Evolutionary conservation across 1,140 invertebrate species (phyloP).

Genomic region (Branchinecta lynchi): DNA sequence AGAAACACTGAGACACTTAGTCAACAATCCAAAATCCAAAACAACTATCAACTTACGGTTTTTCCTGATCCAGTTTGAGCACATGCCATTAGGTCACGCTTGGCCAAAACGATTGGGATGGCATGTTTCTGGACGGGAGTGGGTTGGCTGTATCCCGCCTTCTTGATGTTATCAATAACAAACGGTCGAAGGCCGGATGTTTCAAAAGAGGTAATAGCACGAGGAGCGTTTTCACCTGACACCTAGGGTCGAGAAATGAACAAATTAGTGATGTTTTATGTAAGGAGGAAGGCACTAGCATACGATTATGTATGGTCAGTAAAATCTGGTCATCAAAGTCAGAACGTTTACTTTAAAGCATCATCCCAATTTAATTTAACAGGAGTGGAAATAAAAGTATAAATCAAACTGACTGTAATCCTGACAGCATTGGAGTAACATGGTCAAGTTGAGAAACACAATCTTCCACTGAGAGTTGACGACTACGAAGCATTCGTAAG

Average conservation of each 20-base stretch:
- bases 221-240: constrained; percentile 47
- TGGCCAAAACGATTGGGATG: constrained; percentile 60
- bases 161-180: constrained; percentile 58
- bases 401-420: not conserved
- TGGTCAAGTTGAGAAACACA: too few species aligned
- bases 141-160: constrained; percentile 64
- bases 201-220: constrained; percentile 50
- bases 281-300: not conserved
- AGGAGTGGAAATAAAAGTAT: not conserved
- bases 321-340: not conserved
- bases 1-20: too few species aligned
- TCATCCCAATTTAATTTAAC: constrained; percentile 7
- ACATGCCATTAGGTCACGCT: constrained; percentile 86
- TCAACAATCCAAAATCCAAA: too few species aligned
- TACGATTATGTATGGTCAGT: constrained; percentile 16
- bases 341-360: constrained; percentile 11
- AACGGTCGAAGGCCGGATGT: constrained; percentile 45
- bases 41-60: constrained; percentile 40
- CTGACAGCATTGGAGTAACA: too few species aligned
- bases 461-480: too few species aligned
- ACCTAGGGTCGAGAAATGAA: constrained; percentile 31
- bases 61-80: constrained; percentile 97
- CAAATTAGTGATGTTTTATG: not conserved
- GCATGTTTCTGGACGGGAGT: constrained; percentile 87
- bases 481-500: too few species aligned